These are phyloP conservation scores for Epizoanthus rinbou DNA, from an alignment of 92 coral and sea anemone species.

Conservation along the genomic window DNA sequence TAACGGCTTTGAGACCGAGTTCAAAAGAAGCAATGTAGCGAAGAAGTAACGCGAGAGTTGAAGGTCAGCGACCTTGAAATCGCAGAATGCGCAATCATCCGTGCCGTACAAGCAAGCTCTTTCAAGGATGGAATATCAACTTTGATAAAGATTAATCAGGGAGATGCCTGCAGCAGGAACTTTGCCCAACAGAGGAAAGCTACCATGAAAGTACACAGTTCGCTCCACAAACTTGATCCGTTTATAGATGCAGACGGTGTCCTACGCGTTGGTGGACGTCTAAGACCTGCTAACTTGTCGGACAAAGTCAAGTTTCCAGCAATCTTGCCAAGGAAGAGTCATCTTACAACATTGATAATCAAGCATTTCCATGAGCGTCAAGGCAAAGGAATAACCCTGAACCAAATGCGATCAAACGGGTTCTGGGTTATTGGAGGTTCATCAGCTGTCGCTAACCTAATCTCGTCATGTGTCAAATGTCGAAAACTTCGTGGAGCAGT, in stretches of 20 bases:
- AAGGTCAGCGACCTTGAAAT: slow-evolving; percentile 24
- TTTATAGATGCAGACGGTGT: slow-evolving; percentile 54
- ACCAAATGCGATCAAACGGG: slow-evolving; percentile 56
- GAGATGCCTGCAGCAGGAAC: too few species aligned
- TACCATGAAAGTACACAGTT: too few species aligned
- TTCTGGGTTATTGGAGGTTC: slow-evolving; percentile 69
- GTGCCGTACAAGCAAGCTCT: slow-evolving; percentile 5
- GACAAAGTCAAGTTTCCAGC: slow-evolving; percentile 48
- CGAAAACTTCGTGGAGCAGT: slow-evolving; percentile 50
- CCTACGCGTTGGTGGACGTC: slow-evolving; percentile 63
- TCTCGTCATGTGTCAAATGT: slow-evolving; percentile 52
- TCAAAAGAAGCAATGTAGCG: not conserved
- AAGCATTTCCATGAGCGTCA: slow-evolving; percentile 58
- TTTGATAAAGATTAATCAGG: not conserved
- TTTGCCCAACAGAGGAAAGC: too few species aligned
- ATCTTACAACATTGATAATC: slow-evolving; percentile 45
- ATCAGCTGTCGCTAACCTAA: slow-evolving; percentile 38
- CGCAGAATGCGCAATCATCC: slow-evolving; percentile 34
- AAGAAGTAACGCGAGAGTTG: not conserved
- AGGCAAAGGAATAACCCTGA: slow-evolving; percentile 63
- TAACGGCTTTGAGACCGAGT: slow-evolving; percentile 7
- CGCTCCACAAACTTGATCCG: slow-evolving; percentile 52
- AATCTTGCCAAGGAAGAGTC: slow-evolving; percentile 49
- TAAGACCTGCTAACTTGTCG: slow-evolving; percentile 30
- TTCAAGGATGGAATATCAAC: slow-evolving; percentile 10